Evolutionary conservation across 2,113 vertebrate genomes (phyloP).

Genomic region (Scomber scombrus): DNA sequence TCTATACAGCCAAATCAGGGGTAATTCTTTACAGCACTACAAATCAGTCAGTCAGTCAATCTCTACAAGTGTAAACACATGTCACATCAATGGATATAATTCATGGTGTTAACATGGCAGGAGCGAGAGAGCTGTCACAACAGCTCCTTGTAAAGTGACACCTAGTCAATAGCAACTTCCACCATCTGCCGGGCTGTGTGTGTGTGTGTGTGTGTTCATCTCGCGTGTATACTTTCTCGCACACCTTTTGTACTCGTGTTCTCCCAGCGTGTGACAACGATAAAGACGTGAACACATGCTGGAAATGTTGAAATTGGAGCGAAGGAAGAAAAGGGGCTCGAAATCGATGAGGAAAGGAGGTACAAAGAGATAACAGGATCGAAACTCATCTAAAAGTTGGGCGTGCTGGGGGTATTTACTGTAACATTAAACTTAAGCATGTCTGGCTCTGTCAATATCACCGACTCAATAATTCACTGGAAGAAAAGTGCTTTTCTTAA

Average conservation of each 20-base stretch:
- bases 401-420: too few species aligned
- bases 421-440: too few species aligned
- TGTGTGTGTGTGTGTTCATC: conserved; percentile 1
- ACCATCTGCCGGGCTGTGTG: conserved; percentile 12
- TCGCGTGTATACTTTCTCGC: too few species aligned
- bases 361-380: background rate
- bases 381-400: background rate
- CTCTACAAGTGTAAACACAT: background rate
- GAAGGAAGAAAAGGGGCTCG: too few species aligned
- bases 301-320: background rate
- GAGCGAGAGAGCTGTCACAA: conserved; percentile 19
- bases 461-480: too few species aligned
- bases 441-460: too few species aligned
- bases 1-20: background rate
- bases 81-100: conserved; percentile 20
- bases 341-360: background rate
- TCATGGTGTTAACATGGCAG: conserved; percentile 4
- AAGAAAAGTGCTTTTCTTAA: too few species aligned
- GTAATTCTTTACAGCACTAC: conserved; percentile 5
- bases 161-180: conserved; percentile 5
- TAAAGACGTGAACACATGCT: background rate
- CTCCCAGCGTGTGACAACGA: background rate
- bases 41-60: conserved; percentile 15
- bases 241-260: background rate
- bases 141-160: background rate